Evolutionary conservation across 2,113 vertebrate genomes (phyloP), one percentile per base, ranked within the genome.

Genomic region (Oncorhynchus masou): DNA sequence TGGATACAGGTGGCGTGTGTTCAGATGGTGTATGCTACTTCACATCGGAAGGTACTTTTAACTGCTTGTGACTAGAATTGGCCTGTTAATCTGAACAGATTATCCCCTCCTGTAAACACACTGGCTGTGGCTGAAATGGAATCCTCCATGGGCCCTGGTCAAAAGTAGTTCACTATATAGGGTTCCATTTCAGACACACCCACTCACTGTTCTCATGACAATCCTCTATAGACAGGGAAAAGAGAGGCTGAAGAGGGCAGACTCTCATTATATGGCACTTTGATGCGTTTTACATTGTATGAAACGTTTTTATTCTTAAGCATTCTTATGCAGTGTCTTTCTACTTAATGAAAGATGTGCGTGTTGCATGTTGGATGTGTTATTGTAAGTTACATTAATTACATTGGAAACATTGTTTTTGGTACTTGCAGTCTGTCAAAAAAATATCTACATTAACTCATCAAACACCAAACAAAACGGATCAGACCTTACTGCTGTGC

Each of bases 231-330:
- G 81, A 87, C 84, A 84, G 83, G 80, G 85, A 87, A 84, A 87
- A 79, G 64, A 75, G 88, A 88, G 77, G 76, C 81, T 81, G 82
- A 85, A 85, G 81, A 86, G 76, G 81, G 51, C 83, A 84, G 79
- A 89, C 83, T 88, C 85, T 90, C 89, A 87, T 89, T 88, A 88
- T 91, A 90, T 88, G 80, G 93, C 92, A 94, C 93, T 94, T 94
- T 94, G 90, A 91, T 88, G 84, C 81, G 89, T 92, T 92, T 92
- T 88, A 91, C 88, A 84, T 90, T 83, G 85, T 91, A 88, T 91
- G 78, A 89, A 81, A 91, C 89, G 83, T 89, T 88, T 45, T 90
- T 83, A 90, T 54, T 54, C 51, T 19, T 84, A 88, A 92, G 90
- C 89, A 88, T 91, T 92, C 90, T 87, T 74, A 87, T 92, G 89